Base-by-base conservation (phyloP, 2,888 invertebrate species). In the Sialis fuliginosa region DNA sequence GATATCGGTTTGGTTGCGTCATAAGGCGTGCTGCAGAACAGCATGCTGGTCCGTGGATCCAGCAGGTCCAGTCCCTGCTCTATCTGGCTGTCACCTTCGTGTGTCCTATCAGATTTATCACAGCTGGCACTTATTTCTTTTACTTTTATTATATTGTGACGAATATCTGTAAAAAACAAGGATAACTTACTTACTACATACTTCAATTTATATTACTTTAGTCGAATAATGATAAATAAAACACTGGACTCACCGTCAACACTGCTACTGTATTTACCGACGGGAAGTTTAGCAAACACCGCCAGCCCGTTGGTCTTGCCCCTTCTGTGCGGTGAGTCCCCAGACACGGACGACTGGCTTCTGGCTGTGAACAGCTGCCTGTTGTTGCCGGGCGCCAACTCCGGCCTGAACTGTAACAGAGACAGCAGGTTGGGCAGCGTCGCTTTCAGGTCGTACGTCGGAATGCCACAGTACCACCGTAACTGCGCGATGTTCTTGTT, bases 401-500 rank as follows among this genome's bases (percentile, higher is more conserved):
- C 42, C 46, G 45, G 40, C 53, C 55, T 33, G 10, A 47, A 47
- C 43, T 55, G 59, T 6, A 65, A 53, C 22, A 64, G 56, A 13
- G 54, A 52, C 12, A 61, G 72, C 6, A 90, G 67, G 61, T 90
- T 90, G 30, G 78, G 72, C 48, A 91, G 67, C 0, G 88, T 90
- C 4, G 81, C 77, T 49, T 85, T 66, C 50, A 89, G 72, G 61
- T 89, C 86, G 4, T 71, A 67, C 0, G 87, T 81, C 1, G 80
- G 72, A 39, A 86, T 65, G 1, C 81, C 81, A 52, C 81, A 77
- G 41, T 80, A 79, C 74, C 82, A 85, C 44, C 86, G 66, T 50
- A 95, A 65, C 65, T 97, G 96, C 1, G 89, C 89, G 51, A 97
- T 85, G 61, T 96, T 92, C 66, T 92, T 93, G 68, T 95, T 95